Evolutionary conservation across 2,888 invertebrate genomes (phyloP).

Genomic region (Troides aeacus): DNA sequence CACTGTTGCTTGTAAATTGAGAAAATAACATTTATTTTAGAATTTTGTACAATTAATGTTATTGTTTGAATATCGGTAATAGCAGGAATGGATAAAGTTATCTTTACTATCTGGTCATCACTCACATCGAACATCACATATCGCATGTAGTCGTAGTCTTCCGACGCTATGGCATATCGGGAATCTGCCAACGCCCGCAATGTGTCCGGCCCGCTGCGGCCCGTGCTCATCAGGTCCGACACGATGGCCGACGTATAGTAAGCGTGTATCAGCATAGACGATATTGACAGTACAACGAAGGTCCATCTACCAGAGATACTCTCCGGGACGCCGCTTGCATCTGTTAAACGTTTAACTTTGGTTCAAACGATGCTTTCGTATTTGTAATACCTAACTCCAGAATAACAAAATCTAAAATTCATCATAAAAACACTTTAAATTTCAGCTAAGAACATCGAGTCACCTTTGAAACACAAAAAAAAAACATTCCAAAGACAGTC

Average conservation of each 20-base stretch:
- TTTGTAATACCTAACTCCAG: no score
- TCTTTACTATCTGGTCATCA: slow-evolving; percentile 18
- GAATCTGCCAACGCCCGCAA: slow-evolving; percentile 60
- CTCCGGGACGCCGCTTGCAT: slow-evolving; percentile 62
- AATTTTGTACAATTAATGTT: no score
- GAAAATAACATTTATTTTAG: no score
- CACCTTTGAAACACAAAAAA: no score
- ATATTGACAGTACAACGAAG: slow-evolving; percentile 59
- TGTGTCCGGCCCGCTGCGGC: slow-evolving; percentile 53
- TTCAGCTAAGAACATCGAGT: no score
- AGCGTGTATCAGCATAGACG: slow-evolving; percentile 66
- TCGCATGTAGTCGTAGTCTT: slow-evolving; percentile 60
- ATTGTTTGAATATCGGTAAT: no score
- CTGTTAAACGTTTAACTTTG: slow-evolving; percentile 36
- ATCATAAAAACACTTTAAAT: no score
- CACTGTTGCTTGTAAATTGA: no score
- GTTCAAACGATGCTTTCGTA: no score
- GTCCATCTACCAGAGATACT: slow-evolving; percentile 60
- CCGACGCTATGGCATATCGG: slow-evolving; percentile 59
- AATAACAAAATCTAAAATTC: no score
- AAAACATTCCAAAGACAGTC: no score
- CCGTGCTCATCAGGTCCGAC: slow-evolving; percentile 63
- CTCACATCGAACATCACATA: slow-evolving; percentile 62
- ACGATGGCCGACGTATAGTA: slow-evolving; percentile 71
- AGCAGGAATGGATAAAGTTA: no score